Evolutionary conservation across 2,888 invertebrate genomes (phyloP).

Genomic region (Amphipyra tragopoginis): DNA sequence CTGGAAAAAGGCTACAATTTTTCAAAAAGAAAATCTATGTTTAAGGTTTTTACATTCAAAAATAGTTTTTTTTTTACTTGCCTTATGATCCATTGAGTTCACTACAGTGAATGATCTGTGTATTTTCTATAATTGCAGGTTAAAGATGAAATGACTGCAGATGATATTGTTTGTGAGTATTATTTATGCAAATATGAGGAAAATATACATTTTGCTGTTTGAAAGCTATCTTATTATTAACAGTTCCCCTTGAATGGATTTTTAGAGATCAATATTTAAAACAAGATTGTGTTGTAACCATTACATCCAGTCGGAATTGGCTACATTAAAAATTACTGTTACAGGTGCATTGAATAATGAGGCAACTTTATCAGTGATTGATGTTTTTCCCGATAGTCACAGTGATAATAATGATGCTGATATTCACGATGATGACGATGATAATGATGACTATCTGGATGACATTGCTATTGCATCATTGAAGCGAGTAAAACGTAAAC

Average conservation of each 20-base stretch:
- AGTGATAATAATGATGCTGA: conserved; percentile 54
- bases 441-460: conserved; percentile 72
- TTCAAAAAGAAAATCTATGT: too few species aligned
- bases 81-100: too few species aligned
- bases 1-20: too few species aligned
- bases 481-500: conserved; percentile 73
- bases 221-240: too few species aligned
- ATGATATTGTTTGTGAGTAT: conserved; percentile 82
- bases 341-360: conserved; percentile 74
- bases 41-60: too few species aligned
- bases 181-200: neutral
- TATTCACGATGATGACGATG: conserved; percentile 62
- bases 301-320: too few species aligned
- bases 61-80: too few species aligned
- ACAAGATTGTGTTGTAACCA: too few species aligned
- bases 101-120: neutral
- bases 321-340: conserved; percentile 23
- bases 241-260: too few species aligned
- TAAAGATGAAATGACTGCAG: conserved; percentile 80
- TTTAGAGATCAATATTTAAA: too few species aligned
- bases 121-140: conserved; percentile 69
- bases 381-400: conserved; percentile 47
- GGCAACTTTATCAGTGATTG: conserved; percentile 66
- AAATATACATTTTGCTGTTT: too few species aligned
- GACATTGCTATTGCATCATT: conserved; percentile 78